Percentiles rank a stretch among this genome's conserved stretches.
Conservation (phyloP, 2,888 invertebrate genomes). For the Hirudinaria manillensis region DNA sequence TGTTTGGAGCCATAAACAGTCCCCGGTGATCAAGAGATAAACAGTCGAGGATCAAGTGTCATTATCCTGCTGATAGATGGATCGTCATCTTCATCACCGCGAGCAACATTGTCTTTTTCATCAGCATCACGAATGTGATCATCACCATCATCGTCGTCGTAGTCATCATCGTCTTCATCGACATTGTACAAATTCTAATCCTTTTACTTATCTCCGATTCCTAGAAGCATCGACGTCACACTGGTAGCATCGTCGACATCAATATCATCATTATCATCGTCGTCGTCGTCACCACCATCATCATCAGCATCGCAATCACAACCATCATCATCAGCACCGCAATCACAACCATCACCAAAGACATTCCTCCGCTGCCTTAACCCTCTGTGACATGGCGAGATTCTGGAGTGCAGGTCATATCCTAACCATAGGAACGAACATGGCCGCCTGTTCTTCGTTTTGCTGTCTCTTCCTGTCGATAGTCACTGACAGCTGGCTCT, state of each 20-base stretch:
- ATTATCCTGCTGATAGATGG: no score
- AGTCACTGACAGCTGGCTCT: slow-evolving; percentile 28
- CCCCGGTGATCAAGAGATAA: no score
- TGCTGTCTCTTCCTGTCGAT: slow-evolving; percentile 30
- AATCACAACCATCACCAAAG: background rate
- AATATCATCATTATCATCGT: background rate
- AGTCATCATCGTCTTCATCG: slow-evolving; percentile 23
- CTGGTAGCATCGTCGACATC: background rate
- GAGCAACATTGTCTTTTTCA: slow-evolving; percentile 21
- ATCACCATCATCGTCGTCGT: slow-evolving; percentile 30
- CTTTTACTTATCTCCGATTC: no score
- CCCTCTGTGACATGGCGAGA: background rate
- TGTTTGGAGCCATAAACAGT: no score
- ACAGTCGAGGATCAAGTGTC: no score
- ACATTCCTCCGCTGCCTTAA: background rate
- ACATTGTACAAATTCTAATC: slow-evolving; percentile 22
- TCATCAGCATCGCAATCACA: slow-evolving; percentile 12
- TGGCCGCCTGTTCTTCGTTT: slow-evolving; percentile 29
- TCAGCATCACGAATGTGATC: slow-evolving; percentile 24
- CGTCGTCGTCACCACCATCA: slow-evolving; percentile 9
- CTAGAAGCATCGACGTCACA: background rate
- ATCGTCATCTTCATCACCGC: slow-evolving; percentile 15
- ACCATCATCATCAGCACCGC: slow-evolving; percentile 16
- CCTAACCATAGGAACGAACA: slow-evolving; percentile 2
- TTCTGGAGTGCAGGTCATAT: slow-evolving; percentile 7